These are phyloP conservation scores for Lutjanus campechanus DNA, from an alignment of 2,797 vertebrate species.

Conservation along the genomic window DNA sequence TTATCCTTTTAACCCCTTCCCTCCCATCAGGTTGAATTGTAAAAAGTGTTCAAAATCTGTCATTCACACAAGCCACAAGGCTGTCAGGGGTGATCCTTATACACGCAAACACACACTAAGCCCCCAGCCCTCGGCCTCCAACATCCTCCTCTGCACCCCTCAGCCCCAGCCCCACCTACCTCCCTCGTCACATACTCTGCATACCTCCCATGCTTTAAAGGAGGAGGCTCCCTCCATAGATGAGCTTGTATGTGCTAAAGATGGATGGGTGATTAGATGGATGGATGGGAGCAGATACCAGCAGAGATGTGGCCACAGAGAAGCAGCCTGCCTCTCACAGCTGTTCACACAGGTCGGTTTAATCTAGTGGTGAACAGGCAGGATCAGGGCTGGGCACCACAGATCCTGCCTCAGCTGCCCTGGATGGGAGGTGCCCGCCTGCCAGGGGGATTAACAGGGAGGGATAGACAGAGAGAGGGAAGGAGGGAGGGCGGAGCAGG, in stretches of 20 bases:
- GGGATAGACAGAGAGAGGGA: slow-evolving; percentile 32
- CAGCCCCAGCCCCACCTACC: slow-evolving; percentile 36
- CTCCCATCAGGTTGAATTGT: neutral
- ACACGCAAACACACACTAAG: slow-evolving; percentile 27
- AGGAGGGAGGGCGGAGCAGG: neutral
- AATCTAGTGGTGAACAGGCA: slow-evolving; percentile 64
- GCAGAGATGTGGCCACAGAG: slow-evolving; percentile 27
- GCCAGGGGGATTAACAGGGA: slow-evolving; percentile 66
- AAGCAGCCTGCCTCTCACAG: slow-evolving; percentile 50
- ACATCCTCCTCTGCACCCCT: neutral
- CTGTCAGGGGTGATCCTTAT: slow-evolving; percentile 5
- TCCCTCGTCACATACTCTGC: slow-evolving; percentile 45
- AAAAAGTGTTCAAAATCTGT: slow-evolving; percentile 3
- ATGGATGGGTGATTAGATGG: slow-evolving; percentile 22
- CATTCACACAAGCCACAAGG: neutral
- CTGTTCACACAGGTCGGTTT: slow-evolving; percentile 69
- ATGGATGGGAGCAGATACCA: slow-evolving; percentile 31
- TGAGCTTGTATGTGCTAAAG: slow-evolving; percentile 29
- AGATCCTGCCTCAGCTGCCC: slow-evolving; percentile 77
- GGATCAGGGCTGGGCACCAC: slow-evolving; percentile 67
- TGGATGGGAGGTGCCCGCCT: slow-evolving; percentile 51
- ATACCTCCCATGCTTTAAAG: slow-evolving; percentile 53
- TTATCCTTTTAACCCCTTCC: neutral
- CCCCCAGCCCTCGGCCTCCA: slow-evolving; percentile 16
- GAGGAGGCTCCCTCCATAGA: slow-evolving; percentile 26